Base-by-base conservation (phyloP, 2,888 invertebrate species). In the Autographa pulchrina region DNA sequence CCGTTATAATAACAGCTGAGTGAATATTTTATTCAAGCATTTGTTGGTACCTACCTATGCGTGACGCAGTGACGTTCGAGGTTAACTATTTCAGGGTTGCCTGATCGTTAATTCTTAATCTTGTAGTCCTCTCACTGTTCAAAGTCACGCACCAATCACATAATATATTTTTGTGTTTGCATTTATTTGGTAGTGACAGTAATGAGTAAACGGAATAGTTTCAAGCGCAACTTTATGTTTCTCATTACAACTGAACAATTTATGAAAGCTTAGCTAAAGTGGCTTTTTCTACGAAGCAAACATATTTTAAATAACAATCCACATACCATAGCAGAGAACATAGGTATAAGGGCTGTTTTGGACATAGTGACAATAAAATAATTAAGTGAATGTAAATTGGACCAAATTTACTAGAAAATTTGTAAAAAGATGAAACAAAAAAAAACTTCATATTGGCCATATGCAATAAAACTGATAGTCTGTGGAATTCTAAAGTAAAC, bases 11-110 rank as follows among this genome's bases (percentile, higher is more conserved):
- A 94, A 92, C 90, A 87, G 87, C 79, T 88, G 88, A 92, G 88
- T 92, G 92, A 92, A 93, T 94, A 93, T 93, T 93, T 93, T 91
- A 93, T 93, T 92, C 86, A 88, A 85, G 82, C 85, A 85, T 88
- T 92, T 85, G 87, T 86, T 87, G 86, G 86, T 86, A 85, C 77
- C 79, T 85, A 85, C 84, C 83, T 86, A 89, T 91, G 93, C 93
- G 92, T 93, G 92, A 90, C 91, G 91, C 82, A 77, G 87, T 90
- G 90, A 91, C 90, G 87, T 88, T 88, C 87, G 89, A 90, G 90
- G 91, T 90, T 89, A 90, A 92, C 92, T 93, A 92, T 93, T 93
- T 93, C 88, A 92, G 90, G 91, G 88, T 86, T 89, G 84, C 85
- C 85, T 87, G 88, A 87, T 90, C 90, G 90, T 92, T 90, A 91